A percentile compares a stretch with the other conserved stretches of the same genome.
Conservation (phyloP, 2,113 vertebrate species). For the western clawed frog (Xenopus tropicalis) region UCB_Xtro_10.0 CM004445.2:101096001-101096500, state of each 20-base stretch:
- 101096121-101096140: too few relatives aligned
- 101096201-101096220: neutral
- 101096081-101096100: too few relatives aligned
- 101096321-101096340: conserved; percentile 40
- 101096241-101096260: conserved; percentile 13
- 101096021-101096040: too few relatives aligned
- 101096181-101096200: neutral
- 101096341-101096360: conserved; percentile 19
- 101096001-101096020: too few relatives aligned
- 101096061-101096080: too few relatives aligned
- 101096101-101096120: too few relatives aligned
- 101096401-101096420: conserved; percentile 24
- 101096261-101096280: conserved; percentile 6
- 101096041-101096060: too few relatives aligned
- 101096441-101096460: neutral
- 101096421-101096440: conserved; percentile 12
- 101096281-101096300: conserved; percentile 4
- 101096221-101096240: too few relatives aligned
- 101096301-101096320: conserved; percentile 32
- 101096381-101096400: conserved; percentile 30
- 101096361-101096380: conserved; percentile 32
- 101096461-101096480: neutral
- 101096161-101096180: neutral
- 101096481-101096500: conserved; percentile 5
- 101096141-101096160: too few relatives aligned